Evolutionary conservation across 2,888 invertebrate genomes (phyloP), one percentile per base, ranked within the genome.

Genomic region (Drosophila merina): DNA sequence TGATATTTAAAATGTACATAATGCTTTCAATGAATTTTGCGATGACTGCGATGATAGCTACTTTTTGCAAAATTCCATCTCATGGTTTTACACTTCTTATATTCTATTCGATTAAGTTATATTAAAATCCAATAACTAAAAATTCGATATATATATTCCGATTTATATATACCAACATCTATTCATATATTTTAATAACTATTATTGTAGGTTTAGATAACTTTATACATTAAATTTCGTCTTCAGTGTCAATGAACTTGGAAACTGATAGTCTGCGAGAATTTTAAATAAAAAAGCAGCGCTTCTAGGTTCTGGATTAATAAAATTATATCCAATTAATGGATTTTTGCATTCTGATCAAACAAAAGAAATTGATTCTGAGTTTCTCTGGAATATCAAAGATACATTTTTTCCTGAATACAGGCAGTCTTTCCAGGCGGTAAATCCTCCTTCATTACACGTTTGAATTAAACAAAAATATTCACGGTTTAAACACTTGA

Each of bases 401-500:
- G 28, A 63, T 66, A 33, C n/a, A 30, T 9, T 51, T 51, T 14
- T 12, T 38, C 51, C 51, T 64, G 66, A 30, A 44, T 20, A 14
- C 63, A 64, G 54, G 68, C 68, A 54, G 64, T 64, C 68, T 68
- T 28, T 42, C 47, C 51, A 45, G 45, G 30, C 14, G 66, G 25
- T 14, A 38, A 47, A 12, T 14, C 28, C 42, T 47, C 12, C 20
- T 8, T 26, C 20, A 6, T 42, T 20, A 20, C 20, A 20, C 20
- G 31, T 38, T 30, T 40, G 2, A 8, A n/a, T 28, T 40, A 9
- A 28, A 5, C n/a, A 6, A n/a, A 28, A 28, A 28, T 42, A 38
- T 50, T 82, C 47, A 87, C 83, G 72, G 88, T 38, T 72, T 86
- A 38, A 57, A 88, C 33, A 70, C 64, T 44, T 76, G 72, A 59